phyloP scores from a whole-genome alignment of 2,888 invertebrate genomes.

The Drosophila longiperda region DNA sequence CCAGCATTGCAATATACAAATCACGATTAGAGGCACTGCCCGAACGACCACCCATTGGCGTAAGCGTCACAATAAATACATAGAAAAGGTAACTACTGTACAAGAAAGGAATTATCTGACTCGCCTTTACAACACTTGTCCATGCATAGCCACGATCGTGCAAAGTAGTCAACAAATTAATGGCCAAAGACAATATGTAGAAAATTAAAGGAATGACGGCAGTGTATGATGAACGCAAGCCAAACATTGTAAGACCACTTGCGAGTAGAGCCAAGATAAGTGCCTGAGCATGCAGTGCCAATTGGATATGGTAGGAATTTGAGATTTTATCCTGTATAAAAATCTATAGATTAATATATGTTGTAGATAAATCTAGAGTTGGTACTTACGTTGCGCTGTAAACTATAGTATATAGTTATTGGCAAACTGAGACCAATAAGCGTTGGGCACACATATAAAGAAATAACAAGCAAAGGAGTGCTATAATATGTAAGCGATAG shows the following conservation, averaged over 20 bases:
- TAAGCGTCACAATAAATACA: conserved; percentile 85
- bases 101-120: conserved; percentile 84
- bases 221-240: conserved; percentile 77
- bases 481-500: conserved; percentile 87
- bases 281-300: conserved; percentile 80
- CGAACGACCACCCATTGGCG: conserved; percentile 87
- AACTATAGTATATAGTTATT: conserved; percentile 70
- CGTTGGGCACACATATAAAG: conserved; percentile 81
- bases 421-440: conserved; percentile 80
- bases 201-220: conserved; percentile 77
- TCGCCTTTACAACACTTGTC: conserved; percentile 77
- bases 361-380: background rate
- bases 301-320: conserved; percentile 68
- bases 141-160: conserved; percentile 74
- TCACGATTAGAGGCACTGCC: conserved; percentile 86
- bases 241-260: conserved; percentile 58
- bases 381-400: conserved; percentile 71
- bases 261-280: conserved; percentile 69
- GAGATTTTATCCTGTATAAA: conserved; percentile 70
- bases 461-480: conserved; percentile 86
- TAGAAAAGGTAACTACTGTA: conserved; percentile 85
- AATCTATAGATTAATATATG: conserved; percentile 26
- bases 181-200: conserved; percentile 65
- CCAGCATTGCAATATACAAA: conserved; percentile 85
- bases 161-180: conserved; percentile 78